phyloP scores from a whole-genome alignment of 1,140 invertebrate genomes.

The Andricus grossulariae region DNA sequence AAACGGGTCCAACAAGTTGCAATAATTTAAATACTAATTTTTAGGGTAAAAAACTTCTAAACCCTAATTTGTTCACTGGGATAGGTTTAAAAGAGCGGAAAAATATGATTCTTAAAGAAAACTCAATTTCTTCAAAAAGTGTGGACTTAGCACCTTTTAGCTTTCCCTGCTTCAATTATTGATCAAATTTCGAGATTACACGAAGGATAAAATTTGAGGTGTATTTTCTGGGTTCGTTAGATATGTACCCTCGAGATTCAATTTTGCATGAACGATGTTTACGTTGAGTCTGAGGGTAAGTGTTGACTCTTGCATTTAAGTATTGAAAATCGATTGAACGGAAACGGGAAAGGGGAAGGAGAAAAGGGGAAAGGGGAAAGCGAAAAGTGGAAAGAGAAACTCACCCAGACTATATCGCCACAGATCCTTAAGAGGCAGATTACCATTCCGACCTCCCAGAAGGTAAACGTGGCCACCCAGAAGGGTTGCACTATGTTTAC shows the following conservation, averaged over 20 bases:
- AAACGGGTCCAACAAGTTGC: too few relatives aligned
- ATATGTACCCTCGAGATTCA: conserved; percentile 26
- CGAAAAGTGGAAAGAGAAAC: too few relatives aligned
- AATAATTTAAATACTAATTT: too few relatives aligned
- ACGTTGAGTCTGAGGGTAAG: not conserved
- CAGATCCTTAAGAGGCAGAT: conserved; percentile 88
- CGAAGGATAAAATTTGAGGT: too few relatives aligned
- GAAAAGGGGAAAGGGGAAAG: not conserved
- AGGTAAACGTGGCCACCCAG: conserved; percentile 86
- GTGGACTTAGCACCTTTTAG: too few relatives aligned
- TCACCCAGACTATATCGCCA: conserved; percentile 90
- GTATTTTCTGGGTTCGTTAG: conserved; percentile 2
- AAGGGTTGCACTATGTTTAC: conserved; percentile 89
- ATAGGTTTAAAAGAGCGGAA: too few relatives aligned
- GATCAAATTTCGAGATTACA: too few relatives aligned
- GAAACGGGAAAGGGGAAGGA: conserved; percentile 24
- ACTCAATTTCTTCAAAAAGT: too few relatives aligned
- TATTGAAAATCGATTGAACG: conserved; percentile 6
- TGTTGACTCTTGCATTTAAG: conserved; percentile 19
- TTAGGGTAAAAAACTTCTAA: too few relatives aligned
- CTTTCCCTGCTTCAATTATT: too few relatives aligned
- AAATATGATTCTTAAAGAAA: too few relatives aligned
- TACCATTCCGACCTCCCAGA: conserved; percentile 88
- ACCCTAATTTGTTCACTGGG: too few relatives aligned
- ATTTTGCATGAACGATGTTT: conserved; percentile 15